A percentile compares a stretch with the other conserved stretches of the same genome.
phyloP scores from a whole-genome alignment of 2,888 invertebrate genomes.

The Luffia ferchaultella region DNA sequence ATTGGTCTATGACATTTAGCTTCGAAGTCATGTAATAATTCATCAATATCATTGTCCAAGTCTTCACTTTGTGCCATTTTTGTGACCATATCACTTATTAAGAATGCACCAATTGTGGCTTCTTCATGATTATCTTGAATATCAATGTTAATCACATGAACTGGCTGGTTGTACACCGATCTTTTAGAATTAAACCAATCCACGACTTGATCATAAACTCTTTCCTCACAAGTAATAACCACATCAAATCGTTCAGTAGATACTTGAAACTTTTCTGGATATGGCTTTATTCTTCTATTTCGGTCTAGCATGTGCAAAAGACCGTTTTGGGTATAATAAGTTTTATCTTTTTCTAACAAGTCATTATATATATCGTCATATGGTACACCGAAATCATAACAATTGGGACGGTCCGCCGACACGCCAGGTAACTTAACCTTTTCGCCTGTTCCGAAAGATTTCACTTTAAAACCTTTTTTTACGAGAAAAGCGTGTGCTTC shows the following conservation, averaged over 20 bases:
- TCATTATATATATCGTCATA: conserved; percentile 98
- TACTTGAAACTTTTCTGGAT: conserved; percentile 94
- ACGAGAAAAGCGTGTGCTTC: conserved; percentile 98
- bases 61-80: conserved; percentile 91
- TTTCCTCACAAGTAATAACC: conserved; percentile 95
- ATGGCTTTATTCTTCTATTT: conserved; percentile 92
- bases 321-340: conserved; percentile 97
- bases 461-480: conserved; percentile 96
- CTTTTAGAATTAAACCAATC: conserved; percentile 89
- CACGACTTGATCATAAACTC: conserved; percentile 98
- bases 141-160: conserved; percentile 97
- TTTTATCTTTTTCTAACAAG: conserved; percentile 87
- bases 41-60: conserved; percentile 97
- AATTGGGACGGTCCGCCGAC: conserved; percentile 92
- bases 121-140: conserved; percentile 99
- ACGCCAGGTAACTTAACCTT: conserved; percentile 97
- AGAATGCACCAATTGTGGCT: conserved; percentile 97
- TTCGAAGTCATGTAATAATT: conserved; percentile 94
- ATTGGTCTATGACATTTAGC: conserved; percentile 85
- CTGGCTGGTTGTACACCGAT: conserved; percentile 83
- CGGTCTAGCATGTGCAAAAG: conserved; percentile 97
- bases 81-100: conserved; percentile 94
- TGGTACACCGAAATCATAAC: conserved; percentile 95
- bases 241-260: conserved; percentile 92
- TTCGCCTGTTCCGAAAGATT: conserved; percentile 93